Percentiles rank a stretch among this genome's conserved stretches.
Evolutionary conservation across 2,888 invertebrate genomes (phyloP).

Genomic region (Lochmaea capreae): DNA sequence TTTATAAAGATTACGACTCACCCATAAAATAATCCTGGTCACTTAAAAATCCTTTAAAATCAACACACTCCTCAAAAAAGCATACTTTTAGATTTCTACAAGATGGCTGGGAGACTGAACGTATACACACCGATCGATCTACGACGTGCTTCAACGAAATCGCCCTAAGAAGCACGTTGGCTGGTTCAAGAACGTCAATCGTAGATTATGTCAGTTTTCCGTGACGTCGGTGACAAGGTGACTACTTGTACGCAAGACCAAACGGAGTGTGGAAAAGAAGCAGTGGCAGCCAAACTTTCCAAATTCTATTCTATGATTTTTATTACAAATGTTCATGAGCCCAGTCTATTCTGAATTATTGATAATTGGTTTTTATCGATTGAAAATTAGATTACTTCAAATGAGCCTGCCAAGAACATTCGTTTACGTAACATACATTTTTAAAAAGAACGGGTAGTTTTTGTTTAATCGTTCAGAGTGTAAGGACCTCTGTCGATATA

Average conservation of each 20-base stretch:
- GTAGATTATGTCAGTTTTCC: slow-evolving; percentile 42
- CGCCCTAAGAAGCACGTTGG: slow-evolving; percentile 39
- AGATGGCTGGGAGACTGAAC: slow-evolving; percentile 66
- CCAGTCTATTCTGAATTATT: not conserved
- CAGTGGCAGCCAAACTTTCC: slow-evolving; percentile 56
- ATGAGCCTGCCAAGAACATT: not conserved
- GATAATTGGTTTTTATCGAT: not conserved
- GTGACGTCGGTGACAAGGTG: slow-evolving; percentile 64
- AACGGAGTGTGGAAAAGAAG: slow-evolving; percentile 35
- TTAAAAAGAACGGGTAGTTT: not conserved
- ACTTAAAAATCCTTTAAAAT: slow-evolving; percentile 62
- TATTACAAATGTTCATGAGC: not conserved
- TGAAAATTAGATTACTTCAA: not conserved
- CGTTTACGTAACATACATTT: not conserved
- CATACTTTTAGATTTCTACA: slow-evolving; percentile 66
- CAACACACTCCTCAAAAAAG: slow-evolving; percentile 66
- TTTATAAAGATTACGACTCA: slow-evolving; percentile 56
- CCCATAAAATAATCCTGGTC: slow-evolving; percentile 63
- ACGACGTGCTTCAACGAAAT: slow-evolving; percentile 54
- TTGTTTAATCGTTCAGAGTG: not conserved
- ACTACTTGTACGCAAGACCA: slow-evolving; percentile 55
- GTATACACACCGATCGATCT: slow-evolving; percentile 56
- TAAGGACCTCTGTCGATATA: slow-evolving; percentile 15
- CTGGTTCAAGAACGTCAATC: slow-evolving; percentile 53
- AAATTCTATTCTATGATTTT: slow-evolving; percentile 16